Evolutionary conservation across 1,140 invertebrate genomes (phyloP).

Genomic region (Drosophila repleta): DNA sequence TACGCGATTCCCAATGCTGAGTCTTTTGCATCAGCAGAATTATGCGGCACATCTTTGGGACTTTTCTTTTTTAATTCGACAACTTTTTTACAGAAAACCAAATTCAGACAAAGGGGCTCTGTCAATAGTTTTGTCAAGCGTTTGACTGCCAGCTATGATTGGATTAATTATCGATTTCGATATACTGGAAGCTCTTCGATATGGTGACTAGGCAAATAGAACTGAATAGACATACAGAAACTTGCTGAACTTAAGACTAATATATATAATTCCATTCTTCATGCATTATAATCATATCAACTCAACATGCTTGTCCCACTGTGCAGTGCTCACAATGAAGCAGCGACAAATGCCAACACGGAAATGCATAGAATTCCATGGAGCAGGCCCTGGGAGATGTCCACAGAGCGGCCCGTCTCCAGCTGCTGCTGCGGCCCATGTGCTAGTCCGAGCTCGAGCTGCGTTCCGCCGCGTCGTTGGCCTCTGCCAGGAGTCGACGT

Average conservation of each 20-base stretch:
- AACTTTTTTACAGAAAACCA: too few relatives aligned
- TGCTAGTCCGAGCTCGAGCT: not conserved
- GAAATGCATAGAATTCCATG: conserved; percentile 79
- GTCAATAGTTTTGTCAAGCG: not conserved
- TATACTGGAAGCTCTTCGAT: too few relatives aligned
- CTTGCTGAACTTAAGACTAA: too few relatives aligned
- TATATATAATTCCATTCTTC: too few relatives aligned
- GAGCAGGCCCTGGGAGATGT: conserved; percentile 35
- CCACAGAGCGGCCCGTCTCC: conserved; percentile 1
- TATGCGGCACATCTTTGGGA: not conserved
- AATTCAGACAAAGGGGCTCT: too few relatives aligned
- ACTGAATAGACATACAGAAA: too few relatives aligned
- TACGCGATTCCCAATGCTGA: not conserved
- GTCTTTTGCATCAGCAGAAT: conserved; percentile 7
- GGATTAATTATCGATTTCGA: too few relatives aligned
- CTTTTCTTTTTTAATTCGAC: not conserved
- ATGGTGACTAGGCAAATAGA: too few relatives aligned
- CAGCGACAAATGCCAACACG: conserved; percentile 79
- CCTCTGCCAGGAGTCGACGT: conserved; percentile 5
- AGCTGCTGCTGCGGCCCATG: not conserved
- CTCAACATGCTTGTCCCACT: conserved; percentile 7
- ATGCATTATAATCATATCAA: too few relatives aligned
- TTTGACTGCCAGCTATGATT: not conserved
- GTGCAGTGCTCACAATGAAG: conserved; percentile 56
- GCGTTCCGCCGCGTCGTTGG: conserved; percentile 21